phyloP scores from a whole-genome alignment of 2,113 vertebrate species.

The Anarhynchus alexandrinus region DNA sequence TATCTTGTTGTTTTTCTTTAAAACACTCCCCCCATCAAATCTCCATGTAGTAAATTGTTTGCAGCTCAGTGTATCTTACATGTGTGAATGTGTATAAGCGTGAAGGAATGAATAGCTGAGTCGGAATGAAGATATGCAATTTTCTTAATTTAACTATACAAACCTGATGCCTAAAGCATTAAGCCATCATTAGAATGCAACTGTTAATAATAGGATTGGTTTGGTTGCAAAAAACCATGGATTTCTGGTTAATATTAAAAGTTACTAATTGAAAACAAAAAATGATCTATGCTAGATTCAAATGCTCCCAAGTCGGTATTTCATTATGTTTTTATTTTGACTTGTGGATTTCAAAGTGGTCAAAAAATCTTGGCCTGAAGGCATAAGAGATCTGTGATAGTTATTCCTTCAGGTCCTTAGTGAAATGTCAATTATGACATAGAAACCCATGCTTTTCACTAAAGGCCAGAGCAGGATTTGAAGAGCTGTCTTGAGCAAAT shows the following conservation, averaged over 20 bases:
- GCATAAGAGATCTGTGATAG: neutral
- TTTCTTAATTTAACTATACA: neutral
- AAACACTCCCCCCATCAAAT: neutral
- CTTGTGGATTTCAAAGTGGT: neutral
- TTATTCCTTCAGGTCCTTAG: neutral
- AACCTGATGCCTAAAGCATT: neutral
- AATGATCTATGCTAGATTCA: neutral
- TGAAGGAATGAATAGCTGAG: neutral
- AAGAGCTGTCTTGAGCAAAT: neutral
- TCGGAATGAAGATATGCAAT: neutral
- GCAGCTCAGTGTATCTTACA: accelerated
- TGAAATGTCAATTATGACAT: conserved; percentile 13
- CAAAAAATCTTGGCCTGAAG: neutral
- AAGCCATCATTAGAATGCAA: neutral
- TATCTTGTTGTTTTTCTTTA: neutral
- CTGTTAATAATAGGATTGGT: neutral
- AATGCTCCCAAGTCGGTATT: neutral
- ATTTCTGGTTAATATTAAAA: neutral
- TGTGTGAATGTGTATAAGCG: accelerated
- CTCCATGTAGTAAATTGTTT: neutral
- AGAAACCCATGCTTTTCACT: neutral
- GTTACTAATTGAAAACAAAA: neutral
- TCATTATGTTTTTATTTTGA: neutral
- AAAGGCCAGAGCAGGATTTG: neutral
- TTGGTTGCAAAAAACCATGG: neutral